Evolutionary conservation across 2,113 vertebrate genomes (phyloP).

Genomic region (Chlamydotis undulata): DNA sequence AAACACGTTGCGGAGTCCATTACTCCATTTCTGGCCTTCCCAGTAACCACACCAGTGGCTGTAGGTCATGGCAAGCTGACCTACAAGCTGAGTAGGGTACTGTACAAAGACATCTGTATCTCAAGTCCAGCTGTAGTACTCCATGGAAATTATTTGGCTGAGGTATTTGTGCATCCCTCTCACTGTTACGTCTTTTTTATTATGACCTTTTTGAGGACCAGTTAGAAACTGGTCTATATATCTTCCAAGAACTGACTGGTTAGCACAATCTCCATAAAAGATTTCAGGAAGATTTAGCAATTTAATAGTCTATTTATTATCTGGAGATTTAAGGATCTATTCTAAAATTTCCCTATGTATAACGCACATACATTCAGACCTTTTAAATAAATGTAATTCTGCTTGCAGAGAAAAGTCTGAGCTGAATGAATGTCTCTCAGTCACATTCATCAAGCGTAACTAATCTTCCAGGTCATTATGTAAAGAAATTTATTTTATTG

Average conservation of each 20-base stretch:
- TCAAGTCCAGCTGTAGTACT: background rate
- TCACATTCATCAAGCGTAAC: background rate
- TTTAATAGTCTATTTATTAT: constrained; percentile 28
- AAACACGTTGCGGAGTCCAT: background rate
- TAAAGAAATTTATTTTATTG: constrained; percentile 21
- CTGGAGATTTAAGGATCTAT: background rate
- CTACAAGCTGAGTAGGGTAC: background rate
- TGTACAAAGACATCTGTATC: background rate
- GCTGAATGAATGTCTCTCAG: background rate
- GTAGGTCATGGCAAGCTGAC: background rate
- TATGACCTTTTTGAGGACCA: background rate
- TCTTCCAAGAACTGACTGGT: background rate
- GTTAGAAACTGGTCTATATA: background rate
- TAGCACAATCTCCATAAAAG: background rate
- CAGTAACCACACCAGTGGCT: background rate
- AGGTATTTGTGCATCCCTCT: background rate
- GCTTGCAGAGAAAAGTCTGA: background rate
- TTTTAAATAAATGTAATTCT: background rate
- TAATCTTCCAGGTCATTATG: constrained; percentile 28
- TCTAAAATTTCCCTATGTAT: background rate
- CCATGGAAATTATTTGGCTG: background rate
- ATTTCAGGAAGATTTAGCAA: constrained; percentile 11
- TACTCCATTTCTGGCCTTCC: background rate
- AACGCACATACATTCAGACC: background rate
- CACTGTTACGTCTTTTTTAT: background rate